Evolutionary conservation across 2,113 vertebrate species (phyloP).

Genomic region (Cochlearius cochlearius): DNA sequence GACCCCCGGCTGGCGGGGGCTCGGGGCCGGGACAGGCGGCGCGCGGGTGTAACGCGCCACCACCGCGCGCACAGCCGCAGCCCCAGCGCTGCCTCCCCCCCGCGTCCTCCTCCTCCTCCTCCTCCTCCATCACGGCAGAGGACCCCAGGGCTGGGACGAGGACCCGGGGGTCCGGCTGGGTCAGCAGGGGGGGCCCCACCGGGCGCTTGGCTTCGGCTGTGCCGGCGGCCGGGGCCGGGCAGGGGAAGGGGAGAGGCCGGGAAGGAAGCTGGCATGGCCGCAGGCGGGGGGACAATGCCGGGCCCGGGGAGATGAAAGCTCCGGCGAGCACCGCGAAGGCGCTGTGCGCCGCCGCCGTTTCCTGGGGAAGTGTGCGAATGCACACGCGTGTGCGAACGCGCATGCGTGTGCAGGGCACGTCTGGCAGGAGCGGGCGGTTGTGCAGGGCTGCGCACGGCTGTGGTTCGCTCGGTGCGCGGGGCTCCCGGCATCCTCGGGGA

Average conservation of each 20-base stretch:
- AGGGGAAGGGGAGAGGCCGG: neutral
- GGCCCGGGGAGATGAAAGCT: neutral
- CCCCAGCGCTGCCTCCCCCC: neutral
- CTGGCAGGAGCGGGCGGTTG: neutral
- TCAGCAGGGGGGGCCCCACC: neutral
- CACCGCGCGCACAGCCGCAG: neutral
- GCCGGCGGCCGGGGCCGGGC: neutral
- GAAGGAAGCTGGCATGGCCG: neutral
- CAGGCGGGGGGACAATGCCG: neutral
- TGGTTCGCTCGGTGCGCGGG: neutral
- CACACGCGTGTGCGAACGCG: neutral
- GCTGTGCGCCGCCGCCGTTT: neutral
- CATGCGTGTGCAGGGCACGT: neutral
- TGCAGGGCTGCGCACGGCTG: neutral
- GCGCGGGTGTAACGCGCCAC: neutral
- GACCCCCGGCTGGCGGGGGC: rapidly evolving
- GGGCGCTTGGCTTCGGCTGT: neutral
- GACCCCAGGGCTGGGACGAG: neutral
- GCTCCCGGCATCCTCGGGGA: neutral
- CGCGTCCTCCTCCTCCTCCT: neutral
- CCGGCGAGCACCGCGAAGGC: neutral
- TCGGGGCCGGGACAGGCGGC: neutral
- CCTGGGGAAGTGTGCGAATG: neutral
- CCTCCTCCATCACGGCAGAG: neutral
- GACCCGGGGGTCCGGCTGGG: neutral